Evolutionary conservation across 2,888 invertebrate genomes (phyloP), one percentile per base, ranked within the genome.

Genomic region (Drosophila birchii): DNA sequence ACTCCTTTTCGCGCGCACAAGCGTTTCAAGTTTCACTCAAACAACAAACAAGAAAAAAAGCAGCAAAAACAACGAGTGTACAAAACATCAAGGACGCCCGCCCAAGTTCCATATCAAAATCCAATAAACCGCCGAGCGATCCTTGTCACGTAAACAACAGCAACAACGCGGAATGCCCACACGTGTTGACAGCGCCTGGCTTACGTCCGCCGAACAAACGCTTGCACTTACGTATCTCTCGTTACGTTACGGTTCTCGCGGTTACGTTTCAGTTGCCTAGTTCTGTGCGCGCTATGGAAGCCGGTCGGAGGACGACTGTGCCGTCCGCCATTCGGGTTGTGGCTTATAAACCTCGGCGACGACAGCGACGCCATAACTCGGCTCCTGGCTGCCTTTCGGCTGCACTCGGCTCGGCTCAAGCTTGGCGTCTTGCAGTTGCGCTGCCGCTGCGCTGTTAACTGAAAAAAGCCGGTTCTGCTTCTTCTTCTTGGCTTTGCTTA

Each of bases 221-320:
- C 8, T 20, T 32, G 34, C 32, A 20, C 51, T 70, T 78, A 47
- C 61, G 47, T 32, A 2, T 43, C n/a, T 51, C 14, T 14, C 47
- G 54, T n/a, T 34, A 32, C 61, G 59, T 64, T n/a, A 16, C 39
- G 45, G 18, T 49, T 26, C 26, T 18, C 11, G 11, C 18, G 20
- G 29, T 51, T 57, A 26, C 39, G 39, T 36, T 32, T 20, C 36
- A 34, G 32, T 66, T 2, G 2, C 11, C 1, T 43, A 14, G 3
- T 20, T 23, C 11, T 12, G 61, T 68, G 74, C 72, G 78, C 87
- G 75, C 84, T 76, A 38, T 73, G 78, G 78, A 88, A 80, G 86
- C 86, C 88, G 86, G 88, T 76, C 78, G 81, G 88, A 73, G 77
- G 78, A 88, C 86, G 88, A 86, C 88, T 86, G 84, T 84, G 77